Percentiles rank a stretch among this genome's conserved stretches.
Evolutionary conservation across 2,113 vertebrate species (phyloP).

Genomic region (Pterocles burchelli): DNA sequence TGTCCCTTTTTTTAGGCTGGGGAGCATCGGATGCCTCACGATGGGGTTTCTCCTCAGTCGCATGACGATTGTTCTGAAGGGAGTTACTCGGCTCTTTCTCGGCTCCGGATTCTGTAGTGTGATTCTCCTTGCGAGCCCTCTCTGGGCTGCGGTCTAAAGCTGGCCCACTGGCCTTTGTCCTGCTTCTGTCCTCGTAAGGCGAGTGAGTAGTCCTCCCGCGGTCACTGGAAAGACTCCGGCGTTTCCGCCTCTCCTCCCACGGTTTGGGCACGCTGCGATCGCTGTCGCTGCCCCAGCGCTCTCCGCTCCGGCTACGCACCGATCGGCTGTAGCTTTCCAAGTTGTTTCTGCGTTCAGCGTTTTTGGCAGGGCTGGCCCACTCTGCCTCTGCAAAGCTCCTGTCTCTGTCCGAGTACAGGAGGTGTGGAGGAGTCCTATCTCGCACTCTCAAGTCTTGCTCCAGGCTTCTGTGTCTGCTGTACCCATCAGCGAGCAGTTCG

Average conservation of each 20-base stretch:
- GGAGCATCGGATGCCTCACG: slow-evolving; percentile 71
- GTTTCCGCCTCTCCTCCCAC: slow-evolving; percentile 85
- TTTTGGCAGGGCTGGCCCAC: slow-evolving; percentile 87
- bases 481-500: slow-evolving; percentile 86
- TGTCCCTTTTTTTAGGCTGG: slow-evolving; percentile 78
- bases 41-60: slow-evolving; percentile 74
- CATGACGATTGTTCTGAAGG: slow-evolving; percentile 82
- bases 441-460: slow-evolving; percentile 89
- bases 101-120: slow-evolving; percentile 81
- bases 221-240: slow-evolving; percentile 86
- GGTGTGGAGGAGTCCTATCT: slow-evolving; percentile 87
- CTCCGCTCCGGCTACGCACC: slow-evolving; percentile 88
- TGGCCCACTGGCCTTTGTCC: slow-evolving; percentile 78
- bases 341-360: slow-evolving; percentile 82
- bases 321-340: slow-evolving; percentile 84
- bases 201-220: slow-evolving; percentile 75
- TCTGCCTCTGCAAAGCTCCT: slow-evolving; percentile 85
- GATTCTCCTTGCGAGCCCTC: slow-evolving; percentile 82
- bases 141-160: slow-evolving; percentile 88
- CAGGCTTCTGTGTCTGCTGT: slow-evolving; percentile 85
- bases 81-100: slow-evolving; percentile 82
- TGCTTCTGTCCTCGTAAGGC: slow-evolving; percentile 79
- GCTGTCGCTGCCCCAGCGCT: slow-evolving; percentile 86
- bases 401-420: slow-evolving; percentile 84
- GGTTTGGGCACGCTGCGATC: slow-evolving; percentile 76